Evolutionary conservation across 2,797 vertebrate species (phyloP).

Genomic region (Alcedo quadribrachys): DNA sequence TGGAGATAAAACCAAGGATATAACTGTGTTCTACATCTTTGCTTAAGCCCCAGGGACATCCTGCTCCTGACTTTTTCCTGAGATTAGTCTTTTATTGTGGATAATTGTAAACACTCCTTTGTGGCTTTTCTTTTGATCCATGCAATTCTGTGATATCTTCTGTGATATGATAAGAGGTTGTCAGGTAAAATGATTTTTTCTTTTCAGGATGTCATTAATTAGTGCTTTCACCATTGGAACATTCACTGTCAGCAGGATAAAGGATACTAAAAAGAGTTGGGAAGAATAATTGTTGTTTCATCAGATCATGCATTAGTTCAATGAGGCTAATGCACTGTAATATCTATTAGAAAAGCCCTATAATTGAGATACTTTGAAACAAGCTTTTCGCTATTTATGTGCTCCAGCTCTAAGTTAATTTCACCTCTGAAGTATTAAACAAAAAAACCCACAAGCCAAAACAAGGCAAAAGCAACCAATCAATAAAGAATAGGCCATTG

Average conservation of each 20-base stretch:
- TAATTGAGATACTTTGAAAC: slow-evolving; percentile 3
- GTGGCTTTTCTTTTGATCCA: neutral
- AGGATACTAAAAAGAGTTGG: neutral
- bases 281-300: slow-evolving; percentile 29
- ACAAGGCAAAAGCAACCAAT: neutral
- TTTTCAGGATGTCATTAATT: neutral
- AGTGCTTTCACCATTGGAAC: neutral
- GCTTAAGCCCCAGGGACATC: neutral
- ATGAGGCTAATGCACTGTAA: slow-evolving; percentile 22
- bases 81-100: neutral
- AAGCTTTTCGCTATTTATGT: slow-evolving; percentile 12
- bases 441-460: neutral
- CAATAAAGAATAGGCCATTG: neutral
- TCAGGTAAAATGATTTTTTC: neutral
- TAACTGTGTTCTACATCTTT: neutral
- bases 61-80: neutral
- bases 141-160: accelerated
- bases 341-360: neutral
- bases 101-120: neutral
- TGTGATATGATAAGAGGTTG: neutral
- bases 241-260: neutral
- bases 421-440: neutral
- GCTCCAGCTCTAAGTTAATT: slow-evolving; percentile 19
- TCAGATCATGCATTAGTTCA: slow-evolving; percentile 35
- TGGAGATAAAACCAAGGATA: neutral